Evolutionary conservation across 1,140 invertebrate species (phyloP).

Genomic region (Calycopis cecrops): DNA sequence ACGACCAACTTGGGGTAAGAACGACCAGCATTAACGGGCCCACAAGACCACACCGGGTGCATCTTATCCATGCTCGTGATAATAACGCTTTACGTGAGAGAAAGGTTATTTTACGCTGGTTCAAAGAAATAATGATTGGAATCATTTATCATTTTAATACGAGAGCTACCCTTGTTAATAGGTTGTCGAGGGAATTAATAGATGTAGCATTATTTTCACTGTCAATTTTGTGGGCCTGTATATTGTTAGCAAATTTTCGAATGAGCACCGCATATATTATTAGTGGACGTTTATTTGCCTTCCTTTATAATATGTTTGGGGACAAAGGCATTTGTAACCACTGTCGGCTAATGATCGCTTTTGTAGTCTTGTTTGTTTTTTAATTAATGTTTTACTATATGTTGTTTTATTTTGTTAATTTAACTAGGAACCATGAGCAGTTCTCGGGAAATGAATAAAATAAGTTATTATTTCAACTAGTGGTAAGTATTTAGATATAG

Average conservation of each 20-base stretch:
- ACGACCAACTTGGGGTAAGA: conserved; percentile 47
- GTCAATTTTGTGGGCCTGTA: conserved; percentile 50
- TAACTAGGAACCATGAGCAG: too few relatives aligned
- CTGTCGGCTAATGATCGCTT: not conserved
- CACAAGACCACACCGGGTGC: conserved; percentile 10
- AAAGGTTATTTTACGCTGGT: conserved; percentile 33
- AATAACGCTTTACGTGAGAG: conserved; percentile 14
- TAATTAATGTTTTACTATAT: not conserved
- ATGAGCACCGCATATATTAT: conserved; percentile 11
- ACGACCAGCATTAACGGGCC: conserved; percentile 33
- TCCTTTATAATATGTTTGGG: not conserved
- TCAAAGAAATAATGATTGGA: conserved; percentile 56
- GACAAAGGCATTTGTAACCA: not conserved
- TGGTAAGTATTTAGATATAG: too few relatives aligned
- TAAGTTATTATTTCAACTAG: too few relatives aligned
- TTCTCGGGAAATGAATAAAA: too few relatives aligned
- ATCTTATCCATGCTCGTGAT: conserved; percentile 1
- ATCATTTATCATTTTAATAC: conserved; percentile 70
- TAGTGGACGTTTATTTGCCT: conserved; percentile 2
- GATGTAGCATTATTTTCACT: conserved; percentile 60
- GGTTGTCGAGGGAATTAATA: conserved; percentile 63
- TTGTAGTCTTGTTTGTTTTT: not conserved
- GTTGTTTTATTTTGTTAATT: not conserved
- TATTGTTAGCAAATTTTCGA: conserved; percentile 22
- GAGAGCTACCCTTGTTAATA: conserved; percentile 59